These are phyloP conservation scores for Triops cancriformis DNA, from an alignment of 1,140 invertebrate genomes.

Conservation along the genomic window DNA sequence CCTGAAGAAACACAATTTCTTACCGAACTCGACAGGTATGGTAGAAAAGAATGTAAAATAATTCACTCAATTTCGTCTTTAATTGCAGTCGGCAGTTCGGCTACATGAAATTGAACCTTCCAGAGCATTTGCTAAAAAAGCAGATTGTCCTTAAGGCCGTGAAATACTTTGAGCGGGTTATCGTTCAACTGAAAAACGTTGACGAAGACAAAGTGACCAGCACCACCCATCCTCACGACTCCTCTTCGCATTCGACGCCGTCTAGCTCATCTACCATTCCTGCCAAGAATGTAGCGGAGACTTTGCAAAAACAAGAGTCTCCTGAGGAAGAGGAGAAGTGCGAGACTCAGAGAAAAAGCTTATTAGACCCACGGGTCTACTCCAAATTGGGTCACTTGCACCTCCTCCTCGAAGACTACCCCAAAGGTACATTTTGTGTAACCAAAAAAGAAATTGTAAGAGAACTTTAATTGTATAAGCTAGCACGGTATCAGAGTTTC, in stretches of 20 bases:
- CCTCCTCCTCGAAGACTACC: conserved; percentile 78
- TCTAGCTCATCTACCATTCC: not conserved
- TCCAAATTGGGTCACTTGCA: conserved; percentile 91
- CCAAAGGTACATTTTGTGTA: conserved; percentile 58
- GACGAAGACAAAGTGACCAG: conserved; percentile 33
- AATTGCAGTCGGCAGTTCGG: conserved; percentile 73
- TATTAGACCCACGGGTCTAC: conserved; percentile 74
- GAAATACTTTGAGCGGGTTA: conserved; percentile 72
- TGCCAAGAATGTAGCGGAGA: conserved; percentile 36
- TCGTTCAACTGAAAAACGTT: conserved; percentile 56
- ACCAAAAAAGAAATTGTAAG: conserved; percentile 18
- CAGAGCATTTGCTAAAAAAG: conserved; percentile 66
- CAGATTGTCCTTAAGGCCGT: conserved; percentile 68
- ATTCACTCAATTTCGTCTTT: conserved; percentile 29
- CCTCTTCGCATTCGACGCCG: conserved; percentile 13
- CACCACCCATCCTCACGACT: conserved; percentile 16
- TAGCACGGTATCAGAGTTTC: not conserved
- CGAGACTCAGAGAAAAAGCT: conserved; percentile 47
- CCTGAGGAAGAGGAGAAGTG: conserved; percentile 26
- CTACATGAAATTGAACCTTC: conserved; percentile 64
- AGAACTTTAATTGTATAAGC: not conserved
- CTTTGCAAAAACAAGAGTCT: conserved; percentile 23
- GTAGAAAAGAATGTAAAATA: too few relatives aligned
- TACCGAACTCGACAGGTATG: too few relatives aligned
- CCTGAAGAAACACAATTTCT: too few relatives aligned